Base-by-base conservation (phyloP, 2,113 vertebrate species). In the Eolophus roseicapilla region DNA sequence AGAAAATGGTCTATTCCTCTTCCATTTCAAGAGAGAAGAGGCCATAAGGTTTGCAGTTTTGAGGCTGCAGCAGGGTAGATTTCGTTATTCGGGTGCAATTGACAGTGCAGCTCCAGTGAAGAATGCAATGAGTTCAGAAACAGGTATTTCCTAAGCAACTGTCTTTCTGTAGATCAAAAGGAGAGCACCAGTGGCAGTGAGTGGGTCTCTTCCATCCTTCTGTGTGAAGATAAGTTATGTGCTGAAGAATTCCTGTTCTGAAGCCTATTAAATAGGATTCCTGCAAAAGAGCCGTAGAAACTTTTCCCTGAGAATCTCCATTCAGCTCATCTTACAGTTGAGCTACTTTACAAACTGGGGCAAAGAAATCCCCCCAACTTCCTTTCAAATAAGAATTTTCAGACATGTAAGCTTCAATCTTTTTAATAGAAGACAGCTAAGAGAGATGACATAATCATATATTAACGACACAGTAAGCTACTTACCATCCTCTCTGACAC, bases 391-490 rank as follows among this genome's bases (percentile, higher is more conserved):
- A 20, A 57, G 46, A 59, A 81, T 83, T 83, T 97, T 80, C 63
- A 82, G 88, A 52, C 12, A 20, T 76, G 39, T 52, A 87, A 70
- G 39, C n/a, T 87, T 95, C 47, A 24, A 35, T 55, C 47, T 80
- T 52, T 93, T 96, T 75, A 83, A 84, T 16, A 69, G 73, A 55
- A 88, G 85, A 88, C 46, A 65, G 59, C 53, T 65, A 37, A 63
- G 46, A 94, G 81, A 88, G 87, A n/a, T 88, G 91, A 86, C 88
- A 88, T 69, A 91, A 85, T 84, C 87, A 53, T 79, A 65, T 64
- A 93, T 95, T 94, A 95, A 88, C 15, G 9, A 67, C 70, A 82
- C 67, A 78, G 69, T 86, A 93, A 96, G 89, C 87, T 95, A 57
- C 95, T 96, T 92, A 86, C 50, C 55, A 6, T 78, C 80, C 43